Evolutionary conservation across 2,888 invertebrate species (phyloP).

Genomic region (Himalopsyche kuldschensis): DNA sequence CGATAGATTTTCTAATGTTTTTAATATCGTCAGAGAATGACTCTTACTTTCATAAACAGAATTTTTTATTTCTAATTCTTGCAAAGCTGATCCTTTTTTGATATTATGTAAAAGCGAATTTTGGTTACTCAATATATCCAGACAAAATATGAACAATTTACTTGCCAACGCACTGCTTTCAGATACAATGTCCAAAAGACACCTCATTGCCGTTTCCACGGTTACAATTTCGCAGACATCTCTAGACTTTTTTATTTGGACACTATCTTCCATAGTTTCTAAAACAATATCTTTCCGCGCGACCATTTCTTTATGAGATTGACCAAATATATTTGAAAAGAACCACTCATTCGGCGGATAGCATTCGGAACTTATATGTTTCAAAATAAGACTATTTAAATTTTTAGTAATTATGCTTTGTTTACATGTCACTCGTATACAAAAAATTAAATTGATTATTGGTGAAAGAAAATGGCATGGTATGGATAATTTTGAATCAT

Average conservation of each 20-base stretch:
- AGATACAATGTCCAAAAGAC: conserved; percentile 47
- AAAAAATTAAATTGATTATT: conserved; percentile 53
- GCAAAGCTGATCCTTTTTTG: conserved; percentile 46
- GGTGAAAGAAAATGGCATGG: conserved; percentile 48
- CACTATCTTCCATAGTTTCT: conserved; percentile 52
- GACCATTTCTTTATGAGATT: conserved; percentile 40
- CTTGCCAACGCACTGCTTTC: conserved; percentile 43
- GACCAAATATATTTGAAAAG: conserved; percentile 35
- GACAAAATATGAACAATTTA: conserved; percentile 47
- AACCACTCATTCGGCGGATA: conserved; percentile 42
- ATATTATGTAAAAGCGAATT: neutral
- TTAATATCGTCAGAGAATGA: conserved; percentile 54
- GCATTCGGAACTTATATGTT: conserved; percentile 38
- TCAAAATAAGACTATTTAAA: conserved; percentile 49
- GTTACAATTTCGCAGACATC: conserved; percentile 41
- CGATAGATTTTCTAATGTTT: conserved; percentile 57
- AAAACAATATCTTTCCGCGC: conserved; percentile 41
- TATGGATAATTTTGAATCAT: conserved; percentile 46
- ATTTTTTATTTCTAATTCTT: neutral
- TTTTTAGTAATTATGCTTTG: conserved; percentile 48
- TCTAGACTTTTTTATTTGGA: conserved; percentile 47
- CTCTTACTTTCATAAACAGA: conserved; percentile 44
- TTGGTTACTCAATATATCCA: conserved; percentile 46
- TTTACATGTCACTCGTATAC: conserved; percentile 49
- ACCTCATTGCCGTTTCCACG: conserved; percentile 46